These are phyloP conservation scores for Podiceps cristatus DNA, from an alignment of 2,113 vertebrate species.

Conservation along the genomic window DNA sequence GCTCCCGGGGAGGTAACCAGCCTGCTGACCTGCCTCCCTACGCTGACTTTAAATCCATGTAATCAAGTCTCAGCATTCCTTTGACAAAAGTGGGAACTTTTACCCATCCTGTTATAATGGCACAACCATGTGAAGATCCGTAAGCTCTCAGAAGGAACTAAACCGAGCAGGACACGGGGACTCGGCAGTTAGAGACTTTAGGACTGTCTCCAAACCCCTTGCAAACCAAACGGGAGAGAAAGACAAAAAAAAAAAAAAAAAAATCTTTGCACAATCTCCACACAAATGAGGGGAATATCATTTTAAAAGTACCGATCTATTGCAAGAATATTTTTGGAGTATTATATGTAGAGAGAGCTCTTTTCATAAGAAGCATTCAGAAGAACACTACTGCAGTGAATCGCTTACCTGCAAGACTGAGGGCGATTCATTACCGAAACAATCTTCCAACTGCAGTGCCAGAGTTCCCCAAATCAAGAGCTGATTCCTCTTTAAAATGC, in stretches of 20 bases:
- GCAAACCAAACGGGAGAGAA: background rate
- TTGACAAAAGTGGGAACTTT: background rate
- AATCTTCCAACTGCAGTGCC: fast-evolving
- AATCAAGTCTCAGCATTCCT: background rate
- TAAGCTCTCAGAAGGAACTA: background rate
- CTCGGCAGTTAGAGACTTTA: background rate
- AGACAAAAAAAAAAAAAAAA: too few species aligned
- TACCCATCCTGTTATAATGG: fast-evolving
- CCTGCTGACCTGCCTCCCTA: background rate
- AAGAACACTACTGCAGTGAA: background rate
- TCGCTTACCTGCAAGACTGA: background rate
- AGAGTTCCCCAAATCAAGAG: background rate
- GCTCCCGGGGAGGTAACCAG: background rate
- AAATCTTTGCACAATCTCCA: background rate
- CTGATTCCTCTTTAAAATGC: background rate
- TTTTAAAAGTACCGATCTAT: background rate
- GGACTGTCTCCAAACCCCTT: background rate
- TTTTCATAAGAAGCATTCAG: fast-evolving
- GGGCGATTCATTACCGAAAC: background rate
- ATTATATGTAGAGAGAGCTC: background rate
- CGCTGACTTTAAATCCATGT: background rate
- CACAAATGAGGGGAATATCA: background rate
- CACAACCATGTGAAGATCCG: background rate
- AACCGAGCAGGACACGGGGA: background rate
- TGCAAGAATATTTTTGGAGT: background rate